Base-by-base conservation (phyloP, 2,888 invertebrate genomes). In the Polydrusus cervinus region DNA sequence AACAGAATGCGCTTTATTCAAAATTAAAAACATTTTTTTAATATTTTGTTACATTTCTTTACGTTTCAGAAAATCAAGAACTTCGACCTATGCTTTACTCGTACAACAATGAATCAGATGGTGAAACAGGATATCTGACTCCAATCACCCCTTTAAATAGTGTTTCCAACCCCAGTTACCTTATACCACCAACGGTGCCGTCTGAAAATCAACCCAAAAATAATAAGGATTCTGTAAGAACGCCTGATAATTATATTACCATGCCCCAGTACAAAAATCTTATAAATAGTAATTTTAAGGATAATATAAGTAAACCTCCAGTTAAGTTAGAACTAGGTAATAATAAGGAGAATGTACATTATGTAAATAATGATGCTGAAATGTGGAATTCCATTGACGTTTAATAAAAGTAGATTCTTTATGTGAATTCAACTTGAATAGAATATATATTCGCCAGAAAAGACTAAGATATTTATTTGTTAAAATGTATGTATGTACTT, bases 211-310 rank as follows among this genome's bases (percentile, higher is more conserved):
- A 75, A n/a, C 64, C 71, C 16, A 80, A 47, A 67, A 47, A 57
- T 49, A 71, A 79, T 14, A 79, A 79, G 60, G 81, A 77, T 75
- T 86, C 84, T 40, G 79, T 83, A 6, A 84, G 86, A 30, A 7
- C 11, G 18, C 38, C 49, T 25, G 89, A 89, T 78, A 90, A 89
- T 85, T 90, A 90, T 78, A 87, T 89, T 0, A 89, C 89, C 79
- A 89, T 90, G 88, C 89, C 89, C 0, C 87, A 88, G 77, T 88
- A 89, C 76, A 89, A 89, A 79, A 86, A 81, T 78, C 85, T 86
- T 75, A 79, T 87, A 20, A 84, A 84, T 72, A 79, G 80, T 38
- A 80, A 80, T 57, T 78, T 40, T 43, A 75, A 71, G 9, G 70
- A 67, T 47, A 55, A 76, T 62, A 38, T 75, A 71, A 61, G 38